Conservation (phyloP, 2,113 vertebrate genomes). For the Plecotus auritus region DNA sequence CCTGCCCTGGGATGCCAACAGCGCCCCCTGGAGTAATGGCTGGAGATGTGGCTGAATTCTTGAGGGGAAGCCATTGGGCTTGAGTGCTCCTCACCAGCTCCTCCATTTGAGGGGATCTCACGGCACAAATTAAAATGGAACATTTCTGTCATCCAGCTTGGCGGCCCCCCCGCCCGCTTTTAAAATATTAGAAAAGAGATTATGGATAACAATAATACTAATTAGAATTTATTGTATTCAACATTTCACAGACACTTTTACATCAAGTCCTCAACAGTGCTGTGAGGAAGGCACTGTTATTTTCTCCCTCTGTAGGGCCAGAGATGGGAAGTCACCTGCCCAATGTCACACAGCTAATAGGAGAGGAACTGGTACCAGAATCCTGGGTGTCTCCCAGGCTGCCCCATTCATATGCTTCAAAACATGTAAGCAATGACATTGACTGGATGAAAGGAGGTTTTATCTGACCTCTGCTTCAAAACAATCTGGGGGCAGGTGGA, state of each 20-base stretch:
- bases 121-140: neutral
- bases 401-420: neutral
- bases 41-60: neutral
- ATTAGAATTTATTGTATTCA: neutral
- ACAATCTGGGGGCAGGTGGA: neutral
- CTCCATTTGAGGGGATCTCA: neutral
- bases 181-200: neutral
- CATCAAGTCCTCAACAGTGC: neutral
- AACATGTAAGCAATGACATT: neutral
- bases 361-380: neutral
- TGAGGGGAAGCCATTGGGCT: neutral
- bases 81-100: neutral
- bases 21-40: neutral
- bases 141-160: neutral
- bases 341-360: neutral
- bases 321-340: neutral
- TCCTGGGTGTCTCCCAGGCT: neutral
- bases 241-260: neutral
- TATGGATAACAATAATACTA: neutral
- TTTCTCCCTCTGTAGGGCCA: neutral
- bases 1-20: neutral
- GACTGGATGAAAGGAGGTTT: neutral
- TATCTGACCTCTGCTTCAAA: neutral
- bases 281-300: no score
- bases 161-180: neutral